phyloP scores from a whole-genome alignment of 2,888 invertebrate species.

The Antheraea yamamai region DNA sequence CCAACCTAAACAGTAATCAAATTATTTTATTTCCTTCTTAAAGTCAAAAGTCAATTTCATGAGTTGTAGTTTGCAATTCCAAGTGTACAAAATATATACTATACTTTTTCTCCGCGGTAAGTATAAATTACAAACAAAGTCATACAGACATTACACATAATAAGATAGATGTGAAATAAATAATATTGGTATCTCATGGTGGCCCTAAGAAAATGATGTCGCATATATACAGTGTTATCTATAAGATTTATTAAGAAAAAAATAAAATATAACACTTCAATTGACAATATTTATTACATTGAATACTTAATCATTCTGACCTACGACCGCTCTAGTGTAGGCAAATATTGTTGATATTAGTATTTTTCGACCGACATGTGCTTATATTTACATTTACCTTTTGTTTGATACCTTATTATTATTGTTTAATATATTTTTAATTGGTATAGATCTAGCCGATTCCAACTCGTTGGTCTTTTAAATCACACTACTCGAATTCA shows the following conservation, averaged over 20 bases:
- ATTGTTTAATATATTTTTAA: no score
- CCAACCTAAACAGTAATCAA: not conserved
- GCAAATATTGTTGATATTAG: not conserved
- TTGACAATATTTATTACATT: not conserved
- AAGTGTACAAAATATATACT: not conserved
- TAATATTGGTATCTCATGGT: not conserved
- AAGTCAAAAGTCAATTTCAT: not conserved
- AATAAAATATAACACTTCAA: not conserved
- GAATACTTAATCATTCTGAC: not conserved
- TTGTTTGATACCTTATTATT: no score
- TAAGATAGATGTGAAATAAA: not conserved
- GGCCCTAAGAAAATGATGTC: not conserved
- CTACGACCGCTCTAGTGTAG: not conserved
- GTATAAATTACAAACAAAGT: not conserved
- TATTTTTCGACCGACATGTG: not conserved
- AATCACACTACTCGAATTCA: no score
- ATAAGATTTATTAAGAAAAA: not conserved
- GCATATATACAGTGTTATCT: not conserved
- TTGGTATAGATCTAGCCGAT: no score
- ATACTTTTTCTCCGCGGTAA: not conserved
- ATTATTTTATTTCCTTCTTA: no score
- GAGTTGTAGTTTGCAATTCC: not conserved
- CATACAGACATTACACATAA: not conserved
- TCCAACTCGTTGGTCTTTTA: no score
- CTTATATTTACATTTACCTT: not conserved